phyloP scores from a whole-genome alignment of 2,113 vertebrate genomes.

The Triplophysa dalaica region DNA sequence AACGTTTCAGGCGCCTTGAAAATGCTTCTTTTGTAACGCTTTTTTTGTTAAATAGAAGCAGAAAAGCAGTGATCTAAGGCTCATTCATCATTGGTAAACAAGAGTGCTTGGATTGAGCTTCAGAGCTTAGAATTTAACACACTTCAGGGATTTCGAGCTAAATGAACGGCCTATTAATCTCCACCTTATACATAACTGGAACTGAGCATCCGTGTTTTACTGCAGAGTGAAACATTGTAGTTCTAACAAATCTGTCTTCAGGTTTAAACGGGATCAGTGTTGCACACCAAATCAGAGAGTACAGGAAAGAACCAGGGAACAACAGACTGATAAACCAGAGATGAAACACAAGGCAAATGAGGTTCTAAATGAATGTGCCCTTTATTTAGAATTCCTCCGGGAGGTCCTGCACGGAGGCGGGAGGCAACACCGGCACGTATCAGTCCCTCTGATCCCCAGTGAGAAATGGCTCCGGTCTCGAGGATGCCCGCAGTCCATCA shows the following conservation, averaged over 20 bases:
- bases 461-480: slow-evolving; percentile 58
- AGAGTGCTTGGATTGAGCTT: slow-evolving; percentile 45
- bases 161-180: slow-evolving; percentile 58
- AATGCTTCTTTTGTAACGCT: not conserved
- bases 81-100: slow-evolving; percentile 7
- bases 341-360: not conserved
- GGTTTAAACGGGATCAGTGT: slow-evolving; percentile 33
- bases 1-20: not conserved
- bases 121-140: slow-evolving; percentile 52
- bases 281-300: slow-evolving; percentile 46
- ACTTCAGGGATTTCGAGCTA: slow-evolving; percentile 56
- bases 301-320: not conserved
- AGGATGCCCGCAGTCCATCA: slow-evolving; percentile 66
- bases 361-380: not conserved
- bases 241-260: not conserved
- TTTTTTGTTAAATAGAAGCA: not conserved
- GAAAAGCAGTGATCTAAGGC: not conserved
- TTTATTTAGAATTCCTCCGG: not conserved
- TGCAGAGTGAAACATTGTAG: slow-evolving; percentile 41
- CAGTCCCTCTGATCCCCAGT: slow-evolving; percentile 48
- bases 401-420: not conserved
- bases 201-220: slow-evolving; percentile 54
- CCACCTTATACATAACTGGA: slow-evolving; percentile 53
- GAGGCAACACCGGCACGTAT: slow-evolving; percentile 45
- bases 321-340: not conserved